These are phyloP conservation scores for Notolepis coatsorum DNA, from an alignment of 2,797 vertebrate species.

Conservation along the genomic window DNA sequence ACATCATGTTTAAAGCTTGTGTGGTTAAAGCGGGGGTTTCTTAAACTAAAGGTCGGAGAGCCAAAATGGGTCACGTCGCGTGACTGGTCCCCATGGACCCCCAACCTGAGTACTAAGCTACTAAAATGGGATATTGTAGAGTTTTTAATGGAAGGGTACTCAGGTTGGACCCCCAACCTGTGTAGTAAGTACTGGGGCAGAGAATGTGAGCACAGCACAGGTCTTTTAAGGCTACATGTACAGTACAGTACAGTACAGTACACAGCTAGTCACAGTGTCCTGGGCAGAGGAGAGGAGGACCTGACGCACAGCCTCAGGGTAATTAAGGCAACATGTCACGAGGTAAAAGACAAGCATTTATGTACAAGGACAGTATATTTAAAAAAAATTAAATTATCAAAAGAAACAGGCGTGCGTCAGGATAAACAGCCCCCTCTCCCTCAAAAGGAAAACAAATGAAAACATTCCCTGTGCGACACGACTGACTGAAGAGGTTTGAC, in stretches of 20 bases:
- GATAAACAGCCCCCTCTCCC: constrained; percentile 12
- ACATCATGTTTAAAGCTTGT: background rate
- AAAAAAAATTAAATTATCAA: background rate
- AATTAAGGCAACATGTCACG: constrained; percentile 77
- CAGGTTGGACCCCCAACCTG: constrained; percentile 37
- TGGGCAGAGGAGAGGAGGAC: constrained; percentile 31
- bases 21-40: no score
- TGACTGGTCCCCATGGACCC: no score
- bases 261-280: constrained; percentile 65
- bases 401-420: constrained; percentile 35
- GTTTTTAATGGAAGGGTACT: no score
- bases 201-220: constrained; percentile 30
- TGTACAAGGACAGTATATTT: constrained; percentile 44
- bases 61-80: no score
- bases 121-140: no score
- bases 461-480: constrained; percentile 4
- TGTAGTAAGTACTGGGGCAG: constrained; percentile 19
- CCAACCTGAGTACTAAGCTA: no score
- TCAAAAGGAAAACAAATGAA: constrained; percentile 20
- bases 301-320: constrained; percentile 60
- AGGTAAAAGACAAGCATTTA: constrained; percentile 56
- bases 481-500: no score
- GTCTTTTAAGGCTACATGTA: constrained; percentile 26
- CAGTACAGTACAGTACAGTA: constrained; percentile 15
- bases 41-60: no score